Base-by-base conservation (phyloP, 2,888 invertebrate genomes). In the Dexiosoma caninum region DNA sequence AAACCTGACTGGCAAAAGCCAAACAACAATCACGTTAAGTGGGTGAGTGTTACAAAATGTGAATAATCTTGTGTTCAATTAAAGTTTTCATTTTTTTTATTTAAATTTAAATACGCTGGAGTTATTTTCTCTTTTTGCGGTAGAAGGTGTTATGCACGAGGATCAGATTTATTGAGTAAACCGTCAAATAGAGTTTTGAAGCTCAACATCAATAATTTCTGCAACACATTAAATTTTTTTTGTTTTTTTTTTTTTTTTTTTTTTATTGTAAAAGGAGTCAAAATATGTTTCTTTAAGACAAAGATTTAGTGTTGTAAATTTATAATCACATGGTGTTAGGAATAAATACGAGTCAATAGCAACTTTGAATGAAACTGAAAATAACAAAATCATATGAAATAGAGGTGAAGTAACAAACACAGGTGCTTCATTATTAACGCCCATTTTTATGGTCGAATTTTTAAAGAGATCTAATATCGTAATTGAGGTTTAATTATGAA, bases 111-210 rank as follows among this genome's bases (percentile, higher is more conserved):
- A 37, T 8, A 27, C n/a, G n/a, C 27, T 27, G 27, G 27, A 5
- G 27, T 10, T 53, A 19, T 44, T 21, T 44, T 23, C 16, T 27
- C 55, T 37, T 12, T 10, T 16, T 9, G 35, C 30, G 3, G 10
- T 59, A 19, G 14, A 70, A 77, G 67, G 77, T 77, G 76, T 77
- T 77, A 76, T 80, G 76, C 76, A 80, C 71, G 75, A 42, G 62
- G 42, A 16, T 67, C 53, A 72, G 76, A 80, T 72, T 80, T 76
- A 80, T 76, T 60, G 76, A 80, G 76, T 80, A 67, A 67, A 67
- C 53, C 80, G 55, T 76, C 55, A 71, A 80, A 80, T 71, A 49
- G 80, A 67, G 59, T 55, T 10, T 53, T 32, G 37, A 51, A 69
- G 12, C 6, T 32, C 42, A 64, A 32, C 51, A 16, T 2, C n/a